Percentiles rank a stretch among this genome's conserved stretches.
Evolutionary conservation across 1,140 invertebrate genomes (phyloP).

Genomic region (Colletes latitarsis): DNA sequence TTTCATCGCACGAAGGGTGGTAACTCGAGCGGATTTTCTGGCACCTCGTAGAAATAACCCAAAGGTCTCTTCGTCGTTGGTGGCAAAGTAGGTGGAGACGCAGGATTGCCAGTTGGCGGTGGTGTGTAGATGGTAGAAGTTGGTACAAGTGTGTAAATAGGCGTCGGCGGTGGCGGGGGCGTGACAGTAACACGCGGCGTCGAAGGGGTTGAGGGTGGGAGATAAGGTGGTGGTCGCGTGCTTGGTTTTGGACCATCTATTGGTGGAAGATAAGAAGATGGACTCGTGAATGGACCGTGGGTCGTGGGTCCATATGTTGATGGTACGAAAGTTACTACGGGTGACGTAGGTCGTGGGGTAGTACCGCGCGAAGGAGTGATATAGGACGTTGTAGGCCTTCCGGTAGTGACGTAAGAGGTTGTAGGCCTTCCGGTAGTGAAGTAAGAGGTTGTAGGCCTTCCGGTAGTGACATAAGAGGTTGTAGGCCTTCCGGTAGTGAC

Average conservation of each 20-base stretch:
- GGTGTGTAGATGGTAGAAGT: slow-evolving; percentile 18
- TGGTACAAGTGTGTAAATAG: not conserved
- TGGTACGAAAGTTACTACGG: not conserved
- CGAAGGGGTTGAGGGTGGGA: slow-evolving; percentile 22
- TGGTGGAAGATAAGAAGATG: not conserved
- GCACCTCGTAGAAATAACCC: slow-evolving; percentile 77
- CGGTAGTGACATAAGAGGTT: slow-evolving; percentile 65
- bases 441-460: slow-evolving; percentile 21
- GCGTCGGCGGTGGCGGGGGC: slow-evolving; percentile 12
- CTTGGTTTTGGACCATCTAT: not conserved
- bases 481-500: slow-evolving; percentile 49
- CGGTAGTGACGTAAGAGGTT: not conserved
- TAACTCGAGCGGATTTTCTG: slow-evolving; percentile 74
- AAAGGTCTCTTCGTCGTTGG: slow-evolving; percentile 69
- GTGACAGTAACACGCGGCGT: slow-evolving; percentile 4
- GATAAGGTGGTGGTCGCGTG: slow-evolving; percentile 20
- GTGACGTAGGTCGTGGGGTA: not conserved
- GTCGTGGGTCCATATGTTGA: not conserved
- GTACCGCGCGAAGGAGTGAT: not conserved
- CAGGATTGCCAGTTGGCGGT: slow-evolving; percentile 13
- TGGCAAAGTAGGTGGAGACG: slow-evolving; percentile 49
- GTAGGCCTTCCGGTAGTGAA: not conserved
- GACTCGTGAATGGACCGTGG: too few species aligned
- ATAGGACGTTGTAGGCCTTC: not conserved
- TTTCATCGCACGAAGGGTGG: slow-evolving; percentile 30